Base-by-base conservation (phyloP, 2,113 vertebrate genomes). In the Neodon shergylaensis region DNA sequence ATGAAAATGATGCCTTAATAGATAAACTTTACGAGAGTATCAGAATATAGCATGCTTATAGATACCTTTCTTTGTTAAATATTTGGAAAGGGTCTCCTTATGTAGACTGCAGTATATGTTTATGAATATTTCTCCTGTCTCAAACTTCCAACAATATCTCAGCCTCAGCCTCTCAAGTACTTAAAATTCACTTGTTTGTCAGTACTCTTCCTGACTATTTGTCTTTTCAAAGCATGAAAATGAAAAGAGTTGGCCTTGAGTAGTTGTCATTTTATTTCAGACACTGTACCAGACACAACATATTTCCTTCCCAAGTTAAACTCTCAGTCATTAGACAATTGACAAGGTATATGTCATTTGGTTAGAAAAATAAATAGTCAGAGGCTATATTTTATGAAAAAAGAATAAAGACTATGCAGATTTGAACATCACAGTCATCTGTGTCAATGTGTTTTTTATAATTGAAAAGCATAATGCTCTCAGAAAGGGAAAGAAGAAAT, bases 401-500 rank as follows among this genome's bases (percentile, higher is more conserved):
- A 81, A 42, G 54, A 66, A 94, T 66, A 85, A 97, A 95, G 58
- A 1, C 36, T 58, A 7, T 49, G 78, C 77, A n/a, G 61, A 74
- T 73, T 93, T 85, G 16, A 5, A 61, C 90, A 90, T 82, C 79
- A 92, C 16, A 63, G 78, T 65, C 85, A 61, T 77, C 14, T 78
- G 83, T 96, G 66, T 89, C 44, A 88, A n/a, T 58, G 9, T 90
- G 82, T 42, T 24, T 95, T 31, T 94, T 24, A 81, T 76, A 78
- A 12, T 88, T 81, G 82, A 92, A 94, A 96, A 97, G 83, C 68
- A 81, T 78, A 94, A 95, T 88, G 49, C 36, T 76, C 39, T 26
- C 85, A 19, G 93, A 95, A 93, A 93, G 22, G 31, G 94, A 93
- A 79, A 95, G 88, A 96, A 96, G 68, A 90, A 94, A 95, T 73